A percentile compares a stretch with the other conserved stretches of the same genome.
phyloP scores from a whole-genome alignment of 2,113 vertebrate species.

The Oryzias curvinotus region DNA sequence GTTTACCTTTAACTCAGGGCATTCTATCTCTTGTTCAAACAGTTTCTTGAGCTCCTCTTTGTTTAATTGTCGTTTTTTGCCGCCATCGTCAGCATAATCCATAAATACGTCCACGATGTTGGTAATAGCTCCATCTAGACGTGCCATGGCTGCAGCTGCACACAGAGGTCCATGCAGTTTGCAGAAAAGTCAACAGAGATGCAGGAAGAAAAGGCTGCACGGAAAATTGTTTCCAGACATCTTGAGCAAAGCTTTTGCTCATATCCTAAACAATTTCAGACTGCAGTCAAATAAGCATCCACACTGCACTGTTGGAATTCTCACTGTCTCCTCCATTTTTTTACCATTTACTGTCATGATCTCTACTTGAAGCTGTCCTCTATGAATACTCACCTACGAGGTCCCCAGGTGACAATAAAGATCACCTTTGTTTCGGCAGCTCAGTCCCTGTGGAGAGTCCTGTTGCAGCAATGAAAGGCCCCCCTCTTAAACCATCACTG shows the following conservation, averaged over 20 bases:
- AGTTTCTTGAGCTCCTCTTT: constrained; percentile 52
- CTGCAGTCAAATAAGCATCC: no score
- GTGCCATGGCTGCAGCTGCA: constrained; percentile 62
- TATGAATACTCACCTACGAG: constrained; percentile 45
- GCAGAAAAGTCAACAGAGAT: background rate
- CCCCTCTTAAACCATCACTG: constrained; percentile 45
- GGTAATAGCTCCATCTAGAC: constrained; percentile 62
- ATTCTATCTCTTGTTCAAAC: constrained; percentile 58
- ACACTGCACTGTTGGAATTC: no score
- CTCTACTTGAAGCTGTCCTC: background rate
- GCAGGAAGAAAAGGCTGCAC: background rate
- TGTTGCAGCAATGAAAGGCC: constrained; percentile 12
- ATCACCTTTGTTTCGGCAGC: constrained; percentile 18
- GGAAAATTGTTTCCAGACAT: no score
- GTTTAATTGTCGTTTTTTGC: constrained; percentile 56
- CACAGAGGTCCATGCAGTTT: background rate
- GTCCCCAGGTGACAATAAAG: constrained; percentile 15
- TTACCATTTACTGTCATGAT: background rate
- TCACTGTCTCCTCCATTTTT: no score
- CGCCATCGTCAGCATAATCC: constrained; percentile 57
- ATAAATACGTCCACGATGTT: constrained; percentile 70
- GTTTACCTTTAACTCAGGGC: constrained; percentile 60
- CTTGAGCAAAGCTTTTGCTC: no score
- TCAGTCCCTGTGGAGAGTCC: constrained; percentile 17
- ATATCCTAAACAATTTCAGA: no score